Evolutionary conservation across 1,140 invertebrate species (phyloP).

Genomic region (Drosophila trapezifrons): DNA sequence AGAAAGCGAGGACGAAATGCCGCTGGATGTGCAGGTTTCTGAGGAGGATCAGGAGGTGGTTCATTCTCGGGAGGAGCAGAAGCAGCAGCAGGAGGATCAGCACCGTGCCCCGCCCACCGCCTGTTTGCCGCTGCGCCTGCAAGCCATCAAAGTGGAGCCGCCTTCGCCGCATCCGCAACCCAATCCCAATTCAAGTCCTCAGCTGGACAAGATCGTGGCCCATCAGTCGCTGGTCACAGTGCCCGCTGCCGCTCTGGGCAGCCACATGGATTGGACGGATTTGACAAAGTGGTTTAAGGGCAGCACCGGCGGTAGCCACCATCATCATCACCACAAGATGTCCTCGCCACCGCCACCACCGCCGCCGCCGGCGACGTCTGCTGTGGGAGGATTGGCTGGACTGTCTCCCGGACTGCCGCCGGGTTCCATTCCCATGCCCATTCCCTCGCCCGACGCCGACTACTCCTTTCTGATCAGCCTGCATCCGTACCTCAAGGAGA

Average conservation of each 20-base stretch:
- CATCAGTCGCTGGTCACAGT: slow-evolving; percentile 63
- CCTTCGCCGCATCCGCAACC: slow-evolving; percentile 1
- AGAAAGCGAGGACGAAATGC: slow-evolving; percentile 46
- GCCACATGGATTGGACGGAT: slow-evolving; percentile 60
- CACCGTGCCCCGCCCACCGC: slow-evolving; percentile 10
- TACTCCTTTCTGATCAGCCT: slow-evolving; percentile 79
- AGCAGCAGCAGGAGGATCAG: background rate
- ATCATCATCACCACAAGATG: slow-evolving; percentile 22
- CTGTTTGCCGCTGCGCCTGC: slow-evolving; percentile 54
- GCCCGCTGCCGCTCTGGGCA: slow-evolving; percentile 58
- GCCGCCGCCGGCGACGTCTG: slow-evolving; percentile 20
- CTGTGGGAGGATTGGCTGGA: background rate
- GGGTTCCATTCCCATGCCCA: slow-evolving; percentile 18
- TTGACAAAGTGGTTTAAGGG: slow-evolving; percentile 62
- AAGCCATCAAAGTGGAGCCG: slow-evolving; percentile 67
- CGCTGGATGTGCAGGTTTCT: slow-evolving; percentile 57
- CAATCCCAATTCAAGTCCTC: background rate
- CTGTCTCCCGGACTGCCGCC: background rate
- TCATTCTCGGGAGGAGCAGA: background rate
- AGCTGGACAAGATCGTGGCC: slow-evolving; percentile 37
- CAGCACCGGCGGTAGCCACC: slow-evolving; percentile 14
- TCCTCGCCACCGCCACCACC: slow-evolving; percentile 34
- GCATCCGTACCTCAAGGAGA: slow-evolving; percentile 78
- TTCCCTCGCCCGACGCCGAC: slow-evolving; percentile 64
- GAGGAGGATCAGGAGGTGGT: slow-evolving; percentile 28